Base-by-base conservation (phyloP, 2,113 vertebrate species). In the Typhlomys cinereus region DNA sequence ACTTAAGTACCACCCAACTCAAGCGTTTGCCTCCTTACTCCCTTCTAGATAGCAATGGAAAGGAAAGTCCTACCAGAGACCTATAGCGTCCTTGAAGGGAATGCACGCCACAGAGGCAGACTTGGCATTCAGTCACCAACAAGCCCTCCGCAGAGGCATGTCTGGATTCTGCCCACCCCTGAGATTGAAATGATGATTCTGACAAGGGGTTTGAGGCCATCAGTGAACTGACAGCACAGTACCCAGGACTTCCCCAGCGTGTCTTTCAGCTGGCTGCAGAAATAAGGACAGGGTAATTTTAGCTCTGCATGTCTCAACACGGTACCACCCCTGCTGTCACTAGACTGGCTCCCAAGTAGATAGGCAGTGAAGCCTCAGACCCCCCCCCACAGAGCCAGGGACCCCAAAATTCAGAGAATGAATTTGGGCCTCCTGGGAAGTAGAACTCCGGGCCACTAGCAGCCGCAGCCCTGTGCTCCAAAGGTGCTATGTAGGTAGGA, bases 221-320 rank as follows among this genome's bases (percentile, higher is more conserved):
- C 41, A 0, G 2, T 76, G 71, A 73, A 80, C 81, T 78, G 73
- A 73, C 84, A 94, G 85, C 46, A 34, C 80, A 90, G 94, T 73
- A 17, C 41, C 87, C 89, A 59, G 73, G 86, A 80, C 95, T 80
- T 96, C 71, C 44, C 62, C 66, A 87, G 69, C 44, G 29, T 64
- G 61, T 83, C 86, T 93, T 85, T 93, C 89, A 79, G 78, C 64
- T 44, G 31, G 78, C 64, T 44, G 31, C 73, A 80, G 87, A 88
- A 96, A 92, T 57, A 93, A 92, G 92, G 85, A 29, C 89, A 93
- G 79, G 92, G 78, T 96, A 87, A 95, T 91, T 92, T 94, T 94
- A 95, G 83, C 54, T 44, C 83, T 34, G 18, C 4, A 0, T 64
- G 39, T 44, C 83, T 94, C 61, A 75, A 54, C 61, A 36, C 15